Conservation (phyloP, 2,797 vertebrate genomes). For the Sebastes kiyomatsui region DNA sequence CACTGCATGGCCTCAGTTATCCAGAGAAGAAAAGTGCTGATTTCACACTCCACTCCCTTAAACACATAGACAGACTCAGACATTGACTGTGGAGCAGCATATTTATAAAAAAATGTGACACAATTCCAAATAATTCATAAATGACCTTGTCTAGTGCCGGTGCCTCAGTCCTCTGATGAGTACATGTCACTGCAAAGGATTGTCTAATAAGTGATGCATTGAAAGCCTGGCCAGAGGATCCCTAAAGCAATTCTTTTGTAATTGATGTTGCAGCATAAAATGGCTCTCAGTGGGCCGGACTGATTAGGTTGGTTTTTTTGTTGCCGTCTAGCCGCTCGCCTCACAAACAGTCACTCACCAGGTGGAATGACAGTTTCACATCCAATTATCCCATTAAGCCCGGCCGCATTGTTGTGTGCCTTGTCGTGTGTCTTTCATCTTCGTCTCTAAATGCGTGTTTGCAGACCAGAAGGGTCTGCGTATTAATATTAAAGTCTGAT, state of each 20-base stretch:
- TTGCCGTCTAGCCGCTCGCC: constrained; percentile 38
- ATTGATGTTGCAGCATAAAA: constrained; percentile 80
- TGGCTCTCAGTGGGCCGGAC: constrained; percentile 66
- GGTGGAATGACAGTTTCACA: constrained; percentile 70
- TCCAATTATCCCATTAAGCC: constrained; percentile 72
- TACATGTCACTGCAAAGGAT: constrained; percentile 78
- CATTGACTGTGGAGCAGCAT: constrained; percentile 20
- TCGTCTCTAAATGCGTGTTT: constrained; percentile 16
- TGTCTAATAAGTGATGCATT: constrained; percentile 78
- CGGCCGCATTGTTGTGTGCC: constrained; percentile 18
- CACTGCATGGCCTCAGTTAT: constrained; percentile 2
- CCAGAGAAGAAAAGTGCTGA: constrained; percentile 21
- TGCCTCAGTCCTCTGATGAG: constrained; percentile 75
- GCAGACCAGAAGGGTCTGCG: background rate
- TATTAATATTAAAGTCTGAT: constrained; percentile 29
- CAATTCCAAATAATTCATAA: constrained; percentile 74
- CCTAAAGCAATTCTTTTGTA: constrained; percentile 80
- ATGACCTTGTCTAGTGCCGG: constrained; percentile 65
- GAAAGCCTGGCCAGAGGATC: constrained; percentile 72
- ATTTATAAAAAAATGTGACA: constrained; percentile 68
- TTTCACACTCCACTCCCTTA: constrained; percentile 14
- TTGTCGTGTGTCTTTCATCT: constrained; percentile 27
- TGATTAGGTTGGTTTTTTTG: constrained; percentile 69
- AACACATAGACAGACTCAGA: constrained; percentile 17
- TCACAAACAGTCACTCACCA: constrained; percentile 64